Evolutionary conservation across 2,113 vertebrate species (phyloP).

Genomic region (Ctenomys sociabilis): DNA sequence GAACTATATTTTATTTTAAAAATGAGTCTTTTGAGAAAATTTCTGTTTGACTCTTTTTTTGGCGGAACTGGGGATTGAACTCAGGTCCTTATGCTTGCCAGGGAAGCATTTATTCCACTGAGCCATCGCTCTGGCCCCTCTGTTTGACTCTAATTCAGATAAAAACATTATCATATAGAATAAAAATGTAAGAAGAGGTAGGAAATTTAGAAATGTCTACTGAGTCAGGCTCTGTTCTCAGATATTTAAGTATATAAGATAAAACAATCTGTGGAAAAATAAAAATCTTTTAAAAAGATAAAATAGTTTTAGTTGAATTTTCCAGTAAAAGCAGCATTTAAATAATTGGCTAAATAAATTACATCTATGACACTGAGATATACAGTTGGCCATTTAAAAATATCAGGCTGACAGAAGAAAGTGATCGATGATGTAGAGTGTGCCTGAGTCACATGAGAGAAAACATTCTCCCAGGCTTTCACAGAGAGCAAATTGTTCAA

Average conservation of each 20-base stretch:
- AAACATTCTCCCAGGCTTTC: too few species aligned
- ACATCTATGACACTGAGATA: neutral
- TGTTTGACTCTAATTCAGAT: neutral
- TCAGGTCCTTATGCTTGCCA: too few species aligned
- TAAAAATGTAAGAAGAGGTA: neutral
- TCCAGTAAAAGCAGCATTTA: neutral
- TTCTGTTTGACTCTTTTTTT: neutral
- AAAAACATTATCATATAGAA: neutral
- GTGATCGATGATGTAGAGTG: too few species aligned
- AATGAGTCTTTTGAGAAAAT: neutral
- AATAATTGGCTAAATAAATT: neutral
- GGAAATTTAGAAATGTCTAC: neutral
- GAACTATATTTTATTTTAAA: neutral
- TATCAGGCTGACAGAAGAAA: neutral
- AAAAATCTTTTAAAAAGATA: neutral
- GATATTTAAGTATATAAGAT: neutral
- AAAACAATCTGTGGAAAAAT: neutral
- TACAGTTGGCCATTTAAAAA: neutral
- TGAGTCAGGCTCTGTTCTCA: neutral
- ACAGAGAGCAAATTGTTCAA: too few species aligned
- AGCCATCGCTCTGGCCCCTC: too few species aligned
- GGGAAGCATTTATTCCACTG: too few species aligned
- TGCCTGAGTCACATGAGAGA: too few species aligned
- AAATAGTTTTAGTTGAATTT: neutral
- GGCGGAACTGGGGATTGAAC: too few species aligned